Conservation (phyloP, 2,113 vertebrate species). For the Corvus moneduloides region DNA sequence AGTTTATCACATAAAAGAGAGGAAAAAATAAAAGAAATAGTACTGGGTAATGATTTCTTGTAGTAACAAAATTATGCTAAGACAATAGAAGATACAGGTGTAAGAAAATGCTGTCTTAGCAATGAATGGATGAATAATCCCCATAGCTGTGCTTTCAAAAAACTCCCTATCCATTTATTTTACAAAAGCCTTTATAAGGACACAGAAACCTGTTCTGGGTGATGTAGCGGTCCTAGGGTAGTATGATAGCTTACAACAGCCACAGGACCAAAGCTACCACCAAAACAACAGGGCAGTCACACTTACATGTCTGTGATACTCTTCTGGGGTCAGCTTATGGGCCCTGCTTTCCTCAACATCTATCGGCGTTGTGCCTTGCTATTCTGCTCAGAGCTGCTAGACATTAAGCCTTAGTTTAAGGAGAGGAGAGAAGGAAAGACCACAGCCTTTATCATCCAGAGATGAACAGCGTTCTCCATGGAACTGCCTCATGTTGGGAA, state of each 20-base stretch:
- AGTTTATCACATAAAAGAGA: neutral
- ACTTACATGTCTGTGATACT: neutral
- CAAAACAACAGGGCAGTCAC: neutral
- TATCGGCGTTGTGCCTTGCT: neutral
- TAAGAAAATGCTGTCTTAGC: neutral
- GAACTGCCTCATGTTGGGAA: neutral
- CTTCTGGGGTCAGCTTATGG: neutral
- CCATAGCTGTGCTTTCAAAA: neutral
- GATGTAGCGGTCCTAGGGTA: neutral
- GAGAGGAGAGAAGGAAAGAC: neutral
- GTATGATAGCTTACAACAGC: neutral
- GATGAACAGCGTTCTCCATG: neutral
- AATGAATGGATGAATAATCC: neutral
- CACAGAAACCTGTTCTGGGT: neutral
- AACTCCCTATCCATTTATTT: neutral
- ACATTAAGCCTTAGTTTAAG: neutral
- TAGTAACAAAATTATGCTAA: neutral
- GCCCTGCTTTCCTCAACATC: neutral
- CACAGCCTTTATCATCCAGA: neutral
- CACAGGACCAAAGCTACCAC: neutral
- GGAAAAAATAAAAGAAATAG: neutral
- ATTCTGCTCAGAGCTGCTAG: neutral
- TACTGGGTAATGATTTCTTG: neutral
- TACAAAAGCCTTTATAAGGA: neutral
- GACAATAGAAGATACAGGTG: neutral